These are phyloP conservation scores for Entelurus aequoreus DNA, from an alignment of 2,113 vertebrate genomes.

Conservation along the genomic window DNA sequence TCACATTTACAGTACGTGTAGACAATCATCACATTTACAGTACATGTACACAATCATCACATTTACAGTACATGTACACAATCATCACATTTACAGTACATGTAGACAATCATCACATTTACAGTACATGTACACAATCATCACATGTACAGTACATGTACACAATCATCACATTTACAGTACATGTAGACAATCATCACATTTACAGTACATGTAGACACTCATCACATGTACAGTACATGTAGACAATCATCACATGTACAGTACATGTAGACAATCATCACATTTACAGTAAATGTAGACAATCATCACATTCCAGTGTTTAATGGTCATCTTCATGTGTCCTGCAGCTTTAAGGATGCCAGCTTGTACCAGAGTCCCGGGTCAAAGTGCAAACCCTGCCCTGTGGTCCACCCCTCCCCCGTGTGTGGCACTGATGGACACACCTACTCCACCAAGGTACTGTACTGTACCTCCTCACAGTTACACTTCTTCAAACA, in stretches of 20 bases:
- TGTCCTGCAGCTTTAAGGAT: conserved; percentile 81
- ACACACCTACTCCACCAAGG: conserved; percentile 90
- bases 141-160: conserved; percentile 13
- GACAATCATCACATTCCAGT: too few relatives aligned
- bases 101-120: too few relatives aligned
- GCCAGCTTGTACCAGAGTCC: conserved; percentile 78
- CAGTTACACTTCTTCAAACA: neutral
- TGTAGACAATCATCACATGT: too few relatives aligned
- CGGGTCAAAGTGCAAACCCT: conserved; percentile 83
- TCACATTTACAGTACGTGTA: too few relatives aligned
- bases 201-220: too few relatives aligned
- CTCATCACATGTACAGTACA: too few relatives aligned
- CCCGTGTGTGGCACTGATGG: conserved; percentile 92
- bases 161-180: neutral
- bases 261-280: too few relatives aligned
- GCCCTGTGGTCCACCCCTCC: conserved; percentile 78
- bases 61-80: neutral
- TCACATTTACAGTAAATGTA: too few relatives aligned
- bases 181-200: too few relatives aligned
- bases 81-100: too few relatives aligned
- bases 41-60: neutral
- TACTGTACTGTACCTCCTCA: conserved; percentile 20
- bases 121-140: neutral
- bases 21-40: too few relatives aligned
- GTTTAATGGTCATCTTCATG: neutral